phyloP scores from a whole-genome alignment of 2,888 invertebrate genomes.

The Idaea dimidiata region DNA sequence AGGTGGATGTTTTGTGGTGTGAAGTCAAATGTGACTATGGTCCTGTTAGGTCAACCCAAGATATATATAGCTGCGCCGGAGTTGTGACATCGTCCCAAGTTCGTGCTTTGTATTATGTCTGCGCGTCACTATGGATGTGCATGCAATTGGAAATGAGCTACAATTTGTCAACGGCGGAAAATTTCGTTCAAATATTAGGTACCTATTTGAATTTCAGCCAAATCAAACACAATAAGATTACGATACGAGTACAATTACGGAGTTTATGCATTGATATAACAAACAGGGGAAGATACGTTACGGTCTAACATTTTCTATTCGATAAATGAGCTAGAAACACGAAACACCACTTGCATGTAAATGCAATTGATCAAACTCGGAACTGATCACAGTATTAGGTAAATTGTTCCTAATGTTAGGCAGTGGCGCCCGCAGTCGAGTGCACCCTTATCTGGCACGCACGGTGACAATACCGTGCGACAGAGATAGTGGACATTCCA shows the following conservation, averaged over 20 bases:
- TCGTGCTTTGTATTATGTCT: slow-evolving; percentile 68
- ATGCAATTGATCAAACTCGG: no score
- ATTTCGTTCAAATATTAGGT: slow-evolving; percentile 40
- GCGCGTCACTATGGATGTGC: slow-evolving; percentile 70
- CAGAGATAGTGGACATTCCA: no score
- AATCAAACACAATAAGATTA: slow-evolving; percentile 24
- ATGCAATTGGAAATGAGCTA: slow-evolving; percentile 73
- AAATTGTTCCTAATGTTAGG: no score
- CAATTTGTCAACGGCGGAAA: slow-evolving; percentile 74
- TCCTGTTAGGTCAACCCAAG: slow-evolving; percentile 47
- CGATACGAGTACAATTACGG: not conserved
- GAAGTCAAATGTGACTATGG: slow-evolving; percentile 66
- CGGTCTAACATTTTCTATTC: no score
- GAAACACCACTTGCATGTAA: no score
- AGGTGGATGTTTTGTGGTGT: slow-evolving; percentile 50
- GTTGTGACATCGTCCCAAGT: slow-evolving; percentile 70
- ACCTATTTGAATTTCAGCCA: slow-evolving; percentile 70
- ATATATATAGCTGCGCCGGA: slow-evolving; percentile 62
- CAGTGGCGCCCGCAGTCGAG: no score
- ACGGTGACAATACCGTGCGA: no score
- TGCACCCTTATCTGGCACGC: no score
- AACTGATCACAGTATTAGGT: no score
- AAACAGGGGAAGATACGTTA: no score
- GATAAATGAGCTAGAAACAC: no score
- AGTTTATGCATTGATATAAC: no score